These are phyloP conservation scores for Dryas iulia DNA, from an alignment of 1,140 invertebrate genomes.

Conservation along the genomic window DNA sequence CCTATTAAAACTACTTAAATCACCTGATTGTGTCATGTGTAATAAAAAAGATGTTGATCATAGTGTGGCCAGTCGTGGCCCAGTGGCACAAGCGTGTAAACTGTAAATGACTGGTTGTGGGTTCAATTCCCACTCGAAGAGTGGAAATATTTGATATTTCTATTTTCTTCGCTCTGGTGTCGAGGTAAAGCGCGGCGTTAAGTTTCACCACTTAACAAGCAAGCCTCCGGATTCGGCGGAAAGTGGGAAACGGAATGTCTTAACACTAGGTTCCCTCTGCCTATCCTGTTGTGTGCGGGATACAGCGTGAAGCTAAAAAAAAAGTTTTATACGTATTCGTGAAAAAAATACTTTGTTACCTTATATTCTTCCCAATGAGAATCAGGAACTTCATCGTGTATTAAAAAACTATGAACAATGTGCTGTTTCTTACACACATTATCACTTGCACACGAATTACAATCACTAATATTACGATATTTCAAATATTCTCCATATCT, in stretches of 20 bases:
- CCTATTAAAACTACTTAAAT: too few species aligned
- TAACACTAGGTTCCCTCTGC: not conserved
- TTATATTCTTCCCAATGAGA: constrained; percentile 61
- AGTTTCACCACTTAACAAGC: not conserved
- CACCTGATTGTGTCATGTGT: too few species aligned
- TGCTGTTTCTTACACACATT: constrained; percentile 34
- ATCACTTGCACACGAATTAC: constrained; percentile 27
- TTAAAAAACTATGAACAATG: constrained; percentile 42
- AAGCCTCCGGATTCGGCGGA: not conserved
- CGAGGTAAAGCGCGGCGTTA: not conserved
- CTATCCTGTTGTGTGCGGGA: not conserved
- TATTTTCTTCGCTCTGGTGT: not conserved
- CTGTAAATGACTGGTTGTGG: too few species aligned
- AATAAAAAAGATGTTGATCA: too few species aligned
- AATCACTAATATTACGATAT: constrained; percentile 45
- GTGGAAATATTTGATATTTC: too few species aligned
- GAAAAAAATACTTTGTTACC: constrained; percentile 36
- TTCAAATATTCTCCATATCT: constrained; percentile 44
- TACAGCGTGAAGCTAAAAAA: too few species aligned
- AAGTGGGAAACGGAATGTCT: not conserved
- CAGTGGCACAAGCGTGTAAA: too few species aligned
- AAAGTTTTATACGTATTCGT: too few species aligned
- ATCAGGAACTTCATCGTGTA: constrained; percentile 42
- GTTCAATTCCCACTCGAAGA: too few species aligned
- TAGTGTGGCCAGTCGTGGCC: too few species aligned